phyloP scores from a whole-genome alignment of 1,140 invertebrate species.

The Drosophila rhopaloa region DNA sequence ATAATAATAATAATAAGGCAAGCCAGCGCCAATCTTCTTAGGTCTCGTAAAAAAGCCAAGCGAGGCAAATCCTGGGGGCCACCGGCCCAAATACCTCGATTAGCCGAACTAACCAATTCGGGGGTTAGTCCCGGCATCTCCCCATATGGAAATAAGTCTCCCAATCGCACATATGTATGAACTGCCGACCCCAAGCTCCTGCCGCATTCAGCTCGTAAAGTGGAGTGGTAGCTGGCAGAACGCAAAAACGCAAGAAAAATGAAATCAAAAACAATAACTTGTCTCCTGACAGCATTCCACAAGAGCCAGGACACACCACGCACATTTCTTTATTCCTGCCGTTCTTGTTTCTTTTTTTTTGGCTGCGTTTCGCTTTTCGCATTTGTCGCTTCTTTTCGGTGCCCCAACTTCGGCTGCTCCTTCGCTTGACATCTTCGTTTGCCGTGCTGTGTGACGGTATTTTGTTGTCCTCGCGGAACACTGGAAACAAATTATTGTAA shows the following conservation, averaged over 20 bases:
- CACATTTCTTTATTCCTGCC: constrained; percentile 51
- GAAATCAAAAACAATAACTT: constrained; percentile 83
- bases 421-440: constrained; percentile 78
- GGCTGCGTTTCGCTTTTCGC: constrained; percentile 21
- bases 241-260: constrained; percentile 70
- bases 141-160: constrained; percentile 74
- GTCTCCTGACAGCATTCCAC: constrained; percentile 81
- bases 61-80: constrained; percentile 56
- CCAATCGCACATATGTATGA: constrained; percentile 51
- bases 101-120: constrained; percentile 79
- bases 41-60: constrained; percentile 44
- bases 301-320: constrained; percentile 67
- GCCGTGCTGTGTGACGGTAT: constrained; percentile 46
- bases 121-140: constrained; percentile 27
- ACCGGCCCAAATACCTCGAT: constrained; percentile 68
- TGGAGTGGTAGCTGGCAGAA: constrained; percentile 43
- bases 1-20: constrained; percentile 60
- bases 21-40: constrained; percentile 59
- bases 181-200: background rate
- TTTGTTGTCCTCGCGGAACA: constrained; percentile 30
- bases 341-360: constrained; percentile 9
- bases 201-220: constrained; percentile 46
- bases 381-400: constrained; percentile 43
- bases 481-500: constrained; percentile 5
- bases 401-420: constrained; percentile 39